Percentiles rank a stretch among this genome's conserved stretches.
phyloP scores from a whole-genome alignment of 2,113 vertebrate genomes.

The Patagioenas fasciata region DNA sequence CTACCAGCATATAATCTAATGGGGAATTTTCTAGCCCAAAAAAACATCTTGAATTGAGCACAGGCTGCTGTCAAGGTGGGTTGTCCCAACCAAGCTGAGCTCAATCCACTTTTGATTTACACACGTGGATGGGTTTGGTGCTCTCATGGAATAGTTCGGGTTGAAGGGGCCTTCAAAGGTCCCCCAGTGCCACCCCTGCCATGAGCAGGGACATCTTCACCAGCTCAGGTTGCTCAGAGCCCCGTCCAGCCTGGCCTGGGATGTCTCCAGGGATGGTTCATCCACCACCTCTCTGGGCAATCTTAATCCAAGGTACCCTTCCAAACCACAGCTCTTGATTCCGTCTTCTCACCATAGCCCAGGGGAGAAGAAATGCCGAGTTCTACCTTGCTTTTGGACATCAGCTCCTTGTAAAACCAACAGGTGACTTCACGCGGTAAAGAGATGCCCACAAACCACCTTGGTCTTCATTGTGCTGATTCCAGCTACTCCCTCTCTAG shows the following conservation, averaged over 20 bases:
- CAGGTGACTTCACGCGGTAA: neutral
- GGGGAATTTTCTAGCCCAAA: neutral
- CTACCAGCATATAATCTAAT: neutral
- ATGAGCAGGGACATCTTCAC: too few relatives aligned
- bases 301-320: neutral
- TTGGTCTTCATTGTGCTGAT: neutral
- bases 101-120: neutral
- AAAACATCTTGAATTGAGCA: neutral
- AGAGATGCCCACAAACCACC: neutral
- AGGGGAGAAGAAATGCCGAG: neutral
- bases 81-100: neutral
- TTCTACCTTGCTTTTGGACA: neutral
- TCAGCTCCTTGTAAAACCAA: neutral
- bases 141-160: neutral
- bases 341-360: neutral
- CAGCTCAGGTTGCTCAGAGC: too few relatives aligned
- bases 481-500: neutral
- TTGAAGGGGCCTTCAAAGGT: too few relatives aligned
- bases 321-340: neutral
- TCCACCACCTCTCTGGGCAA: too few relatives aligned
- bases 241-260: too few relatives aligned
- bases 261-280: too few relatives aligned
- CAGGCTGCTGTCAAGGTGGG: neutral
- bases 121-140: neutral
- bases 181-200: too few relatives aligned